A percentile compares a stretch with the other conserved stretches of the same genome.
These are phyloP conservation scores for Xerus inauris DNA, from an alignment of 2,113 vertebrate genomes.

Conservation along the genomic window DNA sequence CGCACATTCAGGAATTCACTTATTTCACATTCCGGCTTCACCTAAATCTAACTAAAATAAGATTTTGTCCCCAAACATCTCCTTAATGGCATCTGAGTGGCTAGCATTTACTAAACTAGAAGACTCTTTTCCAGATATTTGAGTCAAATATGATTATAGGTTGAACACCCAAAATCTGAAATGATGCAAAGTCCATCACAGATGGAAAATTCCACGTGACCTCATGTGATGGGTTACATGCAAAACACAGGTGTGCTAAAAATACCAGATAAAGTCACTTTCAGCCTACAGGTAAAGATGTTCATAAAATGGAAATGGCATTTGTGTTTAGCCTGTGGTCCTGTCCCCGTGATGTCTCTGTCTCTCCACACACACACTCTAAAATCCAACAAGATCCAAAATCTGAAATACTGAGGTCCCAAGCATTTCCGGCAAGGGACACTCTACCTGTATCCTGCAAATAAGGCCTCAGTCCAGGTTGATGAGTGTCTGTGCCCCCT, in stretches of 20 bases:
- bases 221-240: neutral
- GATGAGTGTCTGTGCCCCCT: no score
- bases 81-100: neutral
- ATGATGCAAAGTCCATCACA: neutral
- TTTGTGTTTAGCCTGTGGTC: neutral
- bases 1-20: no score
- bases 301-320: no score
- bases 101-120: neutral
- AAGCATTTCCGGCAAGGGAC: neutral
- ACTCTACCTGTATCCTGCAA: neutral
- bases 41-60: neutral
- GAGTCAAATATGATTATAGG: neutral
- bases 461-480: neutral
- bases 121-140: neutral
- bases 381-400: neutral
- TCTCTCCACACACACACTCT: no score
- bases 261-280: no score
- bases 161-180: neutral
- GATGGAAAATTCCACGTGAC: neutral
- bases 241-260: neutral
- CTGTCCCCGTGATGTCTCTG: no score
- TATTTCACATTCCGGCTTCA: neutral
- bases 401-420: no score
- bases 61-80: neutral
- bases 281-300: neutral